phyloP scores from a whole-genome alignment of 2,888 invertebrate genomes.

The Heliconius ethilla region DNA sequence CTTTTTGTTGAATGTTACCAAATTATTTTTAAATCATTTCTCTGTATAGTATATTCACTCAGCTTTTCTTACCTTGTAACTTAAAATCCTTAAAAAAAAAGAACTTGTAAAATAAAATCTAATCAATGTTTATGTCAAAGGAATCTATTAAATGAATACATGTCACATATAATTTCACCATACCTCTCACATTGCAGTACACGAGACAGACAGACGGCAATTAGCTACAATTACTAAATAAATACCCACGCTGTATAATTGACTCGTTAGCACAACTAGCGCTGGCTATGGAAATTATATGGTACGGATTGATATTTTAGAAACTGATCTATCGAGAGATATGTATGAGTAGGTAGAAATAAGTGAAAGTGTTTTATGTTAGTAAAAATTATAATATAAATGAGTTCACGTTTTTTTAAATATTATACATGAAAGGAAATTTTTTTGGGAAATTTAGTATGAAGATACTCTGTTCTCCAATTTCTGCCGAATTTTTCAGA shows the following conservation, averaged over 20 bases:
- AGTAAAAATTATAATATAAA: background rate
- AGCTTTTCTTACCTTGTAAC: no score
- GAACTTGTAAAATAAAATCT: background rate
- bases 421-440: no score
- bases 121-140: background rate
- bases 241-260: constrained; percentile 60
- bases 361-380: background rate
- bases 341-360: background rate
- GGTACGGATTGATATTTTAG: constrained; percentile 32
- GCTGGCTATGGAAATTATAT: constrained; percentile 29
- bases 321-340: background rate
- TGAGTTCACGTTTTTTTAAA: no score
- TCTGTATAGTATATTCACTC: no score
- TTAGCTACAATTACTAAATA: constrained; percentile 59
- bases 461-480: no score
- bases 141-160: background rate
- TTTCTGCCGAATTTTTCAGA: no score
- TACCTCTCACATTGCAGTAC: constrained; percentile 36
- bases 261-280: constrained; percentile 57
- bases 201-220: constrained; percentile 37
- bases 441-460: no score
- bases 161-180: constrained; percentile 30
- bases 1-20: background rate
- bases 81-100: no score
- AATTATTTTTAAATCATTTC: background rate